These are phyloP conservation scores for Chiroxiphia lanceolata DNA, from an alignment of 2,797 vertebrate species.

Conservation along the genomic window DNA sequence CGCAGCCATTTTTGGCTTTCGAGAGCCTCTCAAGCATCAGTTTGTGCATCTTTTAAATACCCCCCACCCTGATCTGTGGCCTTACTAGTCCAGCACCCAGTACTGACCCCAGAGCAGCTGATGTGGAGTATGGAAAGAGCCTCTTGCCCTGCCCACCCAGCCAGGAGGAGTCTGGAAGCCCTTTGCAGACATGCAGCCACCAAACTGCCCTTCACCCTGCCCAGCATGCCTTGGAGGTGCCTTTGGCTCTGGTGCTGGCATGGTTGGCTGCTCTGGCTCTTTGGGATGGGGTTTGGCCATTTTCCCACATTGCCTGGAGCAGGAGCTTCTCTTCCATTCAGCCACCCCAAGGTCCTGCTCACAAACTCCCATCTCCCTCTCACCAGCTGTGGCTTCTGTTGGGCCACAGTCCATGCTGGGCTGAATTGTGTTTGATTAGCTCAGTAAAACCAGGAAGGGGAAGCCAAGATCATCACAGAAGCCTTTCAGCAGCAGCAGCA, in stretches of 20 bases:
- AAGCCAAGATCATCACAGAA: constrained; percentile 35
- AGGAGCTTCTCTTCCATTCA: not conserved
- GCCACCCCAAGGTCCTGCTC: not conserved
- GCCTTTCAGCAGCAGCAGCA: constrained; percentile 30
- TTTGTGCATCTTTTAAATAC: not conserved
- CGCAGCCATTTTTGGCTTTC: not conserved
- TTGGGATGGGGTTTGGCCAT: not conserved
- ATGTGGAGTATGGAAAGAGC: not conserved
- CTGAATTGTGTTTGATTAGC: constrained; percentile 35
- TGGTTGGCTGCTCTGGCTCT: not conserved
- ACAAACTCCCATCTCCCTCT: not conserved
- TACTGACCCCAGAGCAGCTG: not conserved
- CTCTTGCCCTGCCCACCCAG: not conserved
- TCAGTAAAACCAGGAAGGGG: constrained; percentile 4
- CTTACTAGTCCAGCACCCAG: accelerated
- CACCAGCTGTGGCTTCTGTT: not conserved
- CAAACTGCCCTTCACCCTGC: not conserved
- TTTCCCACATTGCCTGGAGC: not conserved
- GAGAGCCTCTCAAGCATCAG: not conserved
- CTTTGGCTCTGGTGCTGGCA: not conserved
- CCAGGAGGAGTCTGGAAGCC: not conserved
- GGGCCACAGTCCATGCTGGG: not conserved
- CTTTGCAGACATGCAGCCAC: not conserved
- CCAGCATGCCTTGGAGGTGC: not conserved
- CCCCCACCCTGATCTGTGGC: not conserved